Conservation (phyloP, 2,113 vertebrate genomes). For the Struthidea cinerea region DNA sequence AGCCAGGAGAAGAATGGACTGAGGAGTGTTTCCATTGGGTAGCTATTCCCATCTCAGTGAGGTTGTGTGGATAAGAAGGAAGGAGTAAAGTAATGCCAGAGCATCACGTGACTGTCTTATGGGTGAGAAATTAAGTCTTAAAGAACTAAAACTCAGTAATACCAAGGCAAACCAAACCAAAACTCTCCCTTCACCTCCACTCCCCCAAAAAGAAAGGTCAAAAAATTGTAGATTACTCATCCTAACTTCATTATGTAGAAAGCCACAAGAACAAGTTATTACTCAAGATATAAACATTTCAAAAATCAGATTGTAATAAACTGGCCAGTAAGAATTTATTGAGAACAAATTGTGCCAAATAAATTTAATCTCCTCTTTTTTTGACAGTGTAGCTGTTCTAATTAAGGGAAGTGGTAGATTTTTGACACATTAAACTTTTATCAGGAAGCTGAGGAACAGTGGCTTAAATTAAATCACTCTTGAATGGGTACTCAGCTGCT, state of each 20-base stretch:
- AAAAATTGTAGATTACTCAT: not conserved
- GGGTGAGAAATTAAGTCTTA: not conserved
- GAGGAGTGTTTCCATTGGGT: not conserved
- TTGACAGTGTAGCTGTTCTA: not conserved
- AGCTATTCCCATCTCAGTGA: not conserved
- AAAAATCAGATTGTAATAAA: not conserved
- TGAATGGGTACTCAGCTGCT: not conserved
- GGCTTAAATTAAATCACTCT: not conserved
- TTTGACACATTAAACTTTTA: not conserved
- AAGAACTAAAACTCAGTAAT: not conserved
- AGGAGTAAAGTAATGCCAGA: not conserved
- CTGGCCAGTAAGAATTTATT: not conserved
- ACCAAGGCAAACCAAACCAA: not conserved
- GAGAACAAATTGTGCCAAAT: not conserved
- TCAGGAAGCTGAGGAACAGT: not conserved
- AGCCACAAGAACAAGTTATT: not conserved
- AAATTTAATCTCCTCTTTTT: not conserved
- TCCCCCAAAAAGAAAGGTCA: not conserved
- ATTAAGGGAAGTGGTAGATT: conserved; percentile 15
- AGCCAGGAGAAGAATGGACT: not conserved
- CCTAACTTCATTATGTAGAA: not conserved
- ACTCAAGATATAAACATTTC: not conserved
- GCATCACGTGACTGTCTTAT: not conserved
- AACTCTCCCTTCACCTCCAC: too few relatives aligned
- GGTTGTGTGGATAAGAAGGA: not conserved